Evolutionary conservation across 1,140 invertebrate genomes (phyloP), one percentile per base, ranked within the genome.

Genomic region (Drosophila mojavensis): DNA sequence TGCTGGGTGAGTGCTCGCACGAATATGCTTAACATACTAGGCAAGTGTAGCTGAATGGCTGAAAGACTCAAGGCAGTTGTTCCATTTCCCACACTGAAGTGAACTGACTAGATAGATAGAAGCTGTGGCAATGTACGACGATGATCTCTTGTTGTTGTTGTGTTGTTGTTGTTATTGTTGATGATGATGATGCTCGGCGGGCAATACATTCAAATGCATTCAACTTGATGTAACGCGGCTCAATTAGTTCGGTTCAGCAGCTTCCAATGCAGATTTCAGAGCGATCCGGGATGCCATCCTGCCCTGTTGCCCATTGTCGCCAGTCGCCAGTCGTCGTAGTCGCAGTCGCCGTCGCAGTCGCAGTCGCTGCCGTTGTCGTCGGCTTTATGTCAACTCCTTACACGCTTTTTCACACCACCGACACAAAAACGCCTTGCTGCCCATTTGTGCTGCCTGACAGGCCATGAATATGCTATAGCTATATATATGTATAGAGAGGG

Each of bases 191-290:
- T 75, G 85, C 85, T 69, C 68, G 81, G 73, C 79, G 65, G 81
- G 75, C 82, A 83, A 90, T 76, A 72, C 84, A 91, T 91, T 91
- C 56, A 91, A 83, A 90, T 75, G 90, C 84, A 85, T 80, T 91
- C 89, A 88, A 85, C 71, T 91, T 60, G 67, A 91, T 79, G 79
- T 91, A 91, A 91, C 89, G 81, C 84, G 89, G 84, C 90, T 91
- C 89, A 91, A 91, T 91, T 91, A 91, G 79, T 90, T 73, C 81
- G 84, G 89, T 91, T 91, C 89, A 89, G 76, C 79, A 53, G 61
- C 26, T 86, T 59, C 76, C 80, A 91, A 91, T 91, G 89, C 88
- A 81, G 79, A 75, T 70, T 80, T 66, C 36, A 41, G 48, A 61
- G 45, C 58, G 60, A 69, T 47, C 70, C 63, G 62, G 68, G 59